Base-by-base conservation (phyloP, 2,888 invertebrate genomes). In the Caenorhabditis sp. region DNA sequence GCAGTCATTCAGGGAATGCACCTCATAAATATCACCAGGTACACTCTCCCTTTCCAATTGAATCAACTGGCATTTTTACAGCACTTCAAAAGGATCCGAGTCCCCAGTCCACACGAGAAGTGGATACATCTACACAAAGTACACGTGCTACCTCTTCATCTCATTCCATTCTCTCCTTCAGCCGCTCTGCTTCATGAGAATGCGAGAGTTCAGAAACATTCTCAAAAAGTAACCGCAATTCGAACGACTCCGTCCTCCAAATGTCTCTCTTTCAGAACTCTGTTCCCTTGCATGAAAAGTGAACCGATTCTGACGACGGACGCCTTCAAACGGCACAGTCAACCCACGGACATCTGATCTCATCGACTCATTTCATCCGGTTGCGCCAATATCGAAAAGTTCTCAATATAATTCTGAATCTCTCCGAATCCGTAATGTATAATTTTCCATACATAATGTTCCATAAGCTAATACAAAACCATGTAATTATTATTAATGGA, bases 181-280 rank as follows among this genome's bases (percentile, higher is more conserved):
- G 63, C 86, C 86, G 6, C 62, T 86, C 8, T 86, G 86, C 59
- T 86, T 85, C 56, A 78, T 84, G 58, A 74, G 86, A 35, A 83
- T 86, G 79, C 62, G 70, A 24, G 84, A 85, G 52, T 85, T 85
- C 58, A 63, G 84, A 9, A 73, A 56, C 26, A 61, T 83, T 46
- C 55, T 84, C 45, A 74, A 79, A 43, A 77, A 73, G 83, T 81
- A 43, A 13, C 20, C 13, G n/a, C n/a, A n/a, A n/a, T n/a, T n/a
- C n/a, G 13, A 17, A 26, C 7, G n/a, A 17, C 9, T 27, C 2
- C n/a, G 4, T 22, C 0, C 2, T 30, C 26, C 11, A 26, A 13
- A 30, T n/a, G 17, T 27, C 30, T 13, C 2, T 41, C 26, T 53
- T 66, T 32, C 71, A 76, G 76, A 65, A 71, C 76, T 15, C 46